Base-by-base conservation (phyloP, 2,888 invertebrate genomes). In the Phlogophora meticulosa region DNA sequence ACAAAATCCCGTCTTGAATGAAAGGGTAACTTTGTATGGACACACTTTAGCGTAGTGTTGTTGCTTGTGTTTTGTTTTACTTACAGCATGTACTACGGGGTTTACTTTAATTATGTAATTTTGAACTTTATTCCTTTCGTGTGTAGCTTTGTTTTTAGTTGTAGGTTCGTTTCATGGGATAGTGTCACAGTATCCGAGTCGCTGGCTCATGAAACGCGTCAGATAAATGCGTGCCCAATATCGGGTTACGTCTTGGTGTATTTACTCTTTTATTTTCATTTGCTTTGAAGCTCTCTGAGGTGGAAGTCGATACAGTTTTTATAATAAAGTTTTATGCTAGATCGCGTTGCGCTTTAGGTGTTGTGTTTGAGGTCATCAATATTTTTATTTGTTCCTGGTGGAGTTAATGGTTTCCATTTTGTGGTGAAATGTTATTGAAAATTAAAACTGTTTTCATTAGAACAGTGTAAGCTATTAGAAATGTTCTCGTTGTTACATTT, bases 151-250 rank as follows among this genome's bases (percentile, higher is more conserved):
- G 45, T 74, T 85, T 85, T 90, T 49, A 49, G 17, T 56, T 77
- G 73, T 15, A n/a, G 24, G 40, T 45, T 69, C 32, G 15, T 60
- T 77, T 72, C 74, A 84, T 87, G 87, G 88, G 89, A 89, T 89
- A 90, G 87, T 92, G 94, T 92, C 91, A 94, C 91, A 89, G 89
- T 90, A 94, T 92, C 91, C 92, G 88, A 88, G 76, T 82, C 90
- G 88, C 86, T 91, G 91, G 92, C 80, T 91, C 89, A 92, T 92
- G 90, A 93, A 92, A 92, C 90, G 91, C 89, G 91, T 91, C 92
- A 91, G 92, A 93, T 93, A 92, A 92, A 93, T 92, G 92, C 92
- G 89, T 91, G 88, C 86, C 83, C 87, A 87, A 91, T 94, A 94
- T 95, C 92, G 87, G 85, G 92, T 95, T 93, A 90, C 94, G 82